Evolutionary conservation across 2,888 invertebrate genomes (phyloP), one percentile per base, ranked within the genome.

Genomic region (Caradrina clavipalpis): DNA sequence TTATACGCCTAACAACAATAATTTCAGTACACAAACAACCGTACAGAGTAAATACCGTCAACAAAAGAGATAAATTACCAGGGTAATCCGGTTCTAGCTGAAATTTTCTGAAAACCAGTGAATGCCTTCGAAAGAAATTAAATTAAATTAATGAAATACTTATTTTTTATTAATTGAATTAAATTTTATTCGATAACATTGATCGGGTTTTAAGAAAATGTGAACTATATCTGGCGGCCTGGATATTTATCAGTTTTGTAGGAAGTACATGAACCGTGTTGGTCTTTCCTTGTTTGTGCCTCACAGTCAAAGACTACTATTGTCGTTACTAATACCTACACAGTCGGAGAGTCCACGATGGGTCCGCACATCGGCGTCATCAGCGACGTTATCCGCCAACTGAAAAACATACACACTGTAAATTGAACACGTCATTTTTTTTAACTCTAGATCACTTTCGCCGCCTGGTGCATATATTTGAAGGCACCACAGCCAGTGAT

Each of bases 361-460:
- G 26, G n/a, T 53, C 58, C 51, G 22, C 60, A 65, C 66, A 50
- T 60, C 47, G 50, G 57, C 61, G 69, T 61, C 66, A 66, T 56
- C 21, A 42, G 54, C 45, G 54, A 47, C 49, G 64, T 65, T 54
- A 57, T 59, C 68, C 65, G 69, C 56, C 45, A 60, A 54, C 68
- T 71, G 35, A 35, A 58, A 69, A 67, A 64, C 57, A 74, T 62
- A 78, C 83, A 81, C 75, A 81, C 75, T 82, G 76, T 73, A 79
- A 42, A 81, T 76, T 78, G 57, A 69, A 71, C 75, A 77, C 66
- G 42, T 59, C 4, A 49, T 68, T 60, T 51, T 63, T 73, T 50
- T 19, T 42, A 60, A 73, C 10, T 73, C 68, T 69, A 15, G 49
- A 57, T 83, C 75, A 73, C 69, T 62, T 35, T 69, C 45, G 73